Evolutionary conservation across 2,113 vertebrate genomes (phyloP).

Genomic region (Neotoma lepida): DNA sequence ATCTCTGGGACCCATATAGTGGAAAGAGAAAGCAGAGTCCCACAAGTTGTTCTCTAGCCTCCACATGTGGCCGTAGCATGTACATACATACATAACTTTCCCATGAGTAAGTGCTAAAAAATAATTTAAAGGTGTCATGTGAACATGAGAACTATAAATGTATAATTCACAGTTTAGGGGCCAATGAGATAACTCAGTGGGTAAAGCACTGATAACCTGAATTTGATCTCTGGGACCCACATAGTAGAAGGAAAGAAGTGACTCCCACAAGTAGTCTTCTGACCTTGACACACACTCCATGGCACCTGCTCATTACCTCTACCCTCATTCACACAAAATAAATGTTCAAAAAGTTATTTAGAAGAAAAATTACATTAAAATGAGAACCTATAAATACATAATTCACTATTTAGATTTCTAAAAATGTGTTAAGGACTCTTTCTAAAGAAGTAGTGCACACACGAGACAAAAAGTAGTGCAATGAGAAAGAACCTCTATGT

Average conservation of each 20-base stretch:
- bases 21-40: not conserved
- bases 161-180: not conserved
- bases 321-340: not conserved
- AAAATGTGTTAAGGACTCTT: constrained; percentile 15
- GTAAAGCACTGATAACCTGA: not conserved
- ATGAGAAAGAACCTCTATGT: constrained; percentile 20
- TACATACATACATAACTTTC: not conserved
- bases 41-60: too few species aligned
- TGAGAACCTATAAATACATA: constrained; percentile 43
- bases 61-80: too few species aligned
- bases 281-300: not conserved
- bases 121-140: not conserved
- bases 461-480: not conserved
- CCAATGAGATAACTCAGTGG: not conserved
- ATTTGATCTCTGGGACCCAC: not conserved
- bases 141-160: constrained; percentile 37
- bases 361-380: not conserved
- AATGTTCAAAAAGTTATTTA: not conserved
- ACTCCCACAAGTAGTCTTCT: not conserved
- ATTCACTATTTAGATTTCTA: constrained; percentile 35
- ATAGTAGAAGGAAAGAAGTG: not conserved
- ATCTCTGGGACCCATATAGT: not conserved
- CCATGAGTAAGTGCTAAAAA: not conserved
- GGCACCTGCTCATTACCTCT: not conserved
- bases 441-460: constrained; percentile 9